Evolutionary conservation across 2,113 vertebrate genomes (phyloP).

Genomic region (Cheilinus undulatus): DNA sequence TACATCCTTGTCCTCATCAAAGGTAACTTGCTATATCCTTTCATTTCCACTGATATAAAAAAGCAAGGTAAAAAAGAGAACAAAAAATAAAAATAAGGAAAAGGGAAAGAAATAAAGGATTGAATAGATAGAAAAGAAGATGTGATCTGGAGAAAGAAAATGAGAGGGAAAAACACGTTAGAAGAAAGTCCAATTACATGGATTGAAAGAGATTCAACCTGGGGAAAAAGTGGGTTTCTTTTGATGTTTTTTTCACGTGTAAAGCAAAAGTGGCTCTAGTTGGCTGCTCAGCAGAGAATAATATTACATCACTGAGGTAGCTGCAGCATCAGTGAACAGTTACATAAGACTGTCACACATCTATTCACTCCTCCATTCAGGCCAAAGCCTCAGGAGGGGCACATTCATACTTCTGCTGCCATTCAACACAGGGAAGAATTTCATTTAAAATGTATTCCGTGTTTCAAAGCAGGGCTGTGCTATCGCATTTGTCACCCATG

Average conservation of each 20-base stretch:
- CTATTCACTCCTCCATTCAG: slow-evolving; percentile 37
- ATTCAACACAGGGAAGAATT: background rate
- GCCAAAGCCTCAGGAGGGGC: slow-evolving; percentile 16
- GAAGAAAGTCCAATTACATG: background rate
- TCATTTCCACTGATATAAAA: too few species aligned
- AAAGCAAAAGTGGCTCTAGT: slow-evolving; percentile 15
- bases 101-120: background rate
- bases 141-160: background rate
- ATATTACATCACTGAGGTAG: slow-evolving; percentile 8
- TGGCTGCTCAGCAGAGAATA: slow-evolving; percentile 18
- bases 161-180: background rate
- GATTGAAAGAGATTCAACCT: slow-evolving; percentile 3
- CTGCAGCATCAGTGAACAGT: slow-evolving; percentile 40
- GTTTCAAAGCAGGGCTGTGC: background rate
- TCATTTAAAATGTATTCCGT: slow-evolving; percentile 2
- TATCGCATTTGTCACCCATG: background rate
- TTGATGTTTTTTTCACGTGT: slow-evolving; percentile 14
- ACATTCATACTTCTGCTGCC: slow-evolving; percentile 26
- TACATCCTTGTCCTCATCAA: background rate
- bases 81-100: background rate
- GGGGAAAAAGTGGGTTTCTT: background rate
- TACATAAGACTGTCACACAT: slow-evolving; percentile 48
- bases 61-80: background rate
- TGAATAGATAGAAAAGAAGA: background rate
- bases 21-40: too few species aligned